These are phyloP conservation scores for Vireo griseus DNA, from an alignment of 2,797 vertebrate species.

Conservation along the genomic window DNA sequence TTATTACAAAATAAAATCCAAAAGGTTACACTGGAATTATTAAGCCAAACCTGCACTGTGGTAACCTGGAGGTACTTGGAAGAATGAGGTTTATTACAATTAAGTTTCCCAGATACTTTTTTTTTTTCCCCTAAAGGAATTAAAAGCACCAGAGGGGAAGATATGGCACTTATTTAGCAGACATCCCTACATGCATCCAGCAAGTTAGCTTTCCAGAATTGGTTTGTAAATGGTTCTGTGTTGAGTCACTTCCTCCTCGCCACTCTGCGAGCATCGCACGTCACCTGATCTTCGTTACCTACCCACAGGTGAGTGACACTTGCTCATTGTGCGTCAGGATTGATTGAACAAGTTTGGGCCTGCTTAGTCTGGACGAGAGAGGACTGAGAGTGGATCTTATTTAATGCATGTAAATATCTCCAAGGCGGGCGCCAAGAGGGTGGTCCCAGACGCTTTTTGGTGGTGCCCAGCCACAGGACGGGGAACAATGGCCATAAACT, in stretches of 20 bases:
- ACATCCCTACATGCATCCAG: fast-evolving
- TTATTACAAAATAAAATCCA: neutral
- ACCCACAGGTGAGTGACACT: neutral
- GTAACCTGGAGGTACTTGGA: neutral
- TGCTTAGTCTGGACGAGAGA: neutral
- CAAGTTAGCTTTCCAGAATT: fast-evolving
- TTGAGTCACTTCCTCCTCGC: neutral
- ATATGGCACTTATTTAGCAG: fast-evolving
- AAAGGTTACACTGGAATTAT: neutral
- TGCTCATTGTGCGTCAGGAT: fast-evolving
- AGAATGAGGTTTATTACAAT: neutral
- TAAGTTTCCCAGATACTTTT: neutral
- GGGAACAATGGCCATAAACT: neutral
- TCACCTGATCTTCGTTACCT: fast-evolving
- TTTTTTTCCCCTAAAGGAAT: neutral
- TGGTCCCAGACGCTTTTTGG: no score
- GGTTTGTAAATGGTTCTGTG: fast-evolving
- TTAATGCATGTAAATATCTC: neutral
- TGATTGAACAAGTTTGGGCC: neutral
- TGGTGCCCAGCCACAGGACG: no score
- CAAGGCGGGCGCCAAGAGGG: no score
- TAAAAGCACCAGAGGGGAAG: fast-evolving
- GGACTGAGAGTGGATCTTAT: neutral
- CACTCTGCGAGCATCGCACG: fast-evolving
- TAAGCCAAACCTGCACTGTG: neutral